Conservation (phyloP, 1,140 invertebrate species). For the Solenopsis invicta region DNA sequence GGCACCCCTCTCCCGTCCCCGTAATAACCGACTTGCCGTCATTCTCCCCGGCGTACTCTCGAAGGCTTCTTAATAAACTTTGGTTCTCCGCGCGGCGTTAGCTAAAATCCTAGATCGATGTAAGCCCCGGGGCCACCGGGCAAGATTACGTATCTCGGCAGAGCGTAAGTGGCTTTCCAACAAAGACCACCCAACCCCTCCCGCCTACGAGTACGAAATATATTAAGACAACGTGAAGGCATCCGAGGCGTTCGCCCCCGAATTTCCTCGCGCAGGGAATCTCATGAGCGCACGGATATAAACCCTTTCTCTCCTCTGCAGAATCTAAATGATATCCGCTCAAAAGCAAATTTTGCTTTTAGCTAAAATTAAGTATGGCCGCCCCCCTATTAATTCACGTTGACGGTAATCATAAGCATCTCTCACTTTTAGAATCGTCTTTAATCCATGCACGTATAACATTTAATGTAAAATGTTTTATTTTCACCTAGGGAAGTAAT, state of each 20-base stretch:
- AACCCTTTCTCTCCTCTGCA: background rate
- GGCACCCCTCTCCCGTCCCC: background rate
- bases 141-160: constrained; percentile 63
- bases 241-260: constrained; percentile 37
- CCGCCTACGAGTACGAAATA: constrained; percentile 48
- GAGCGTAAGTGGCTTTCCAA: constrained; percentile 60
- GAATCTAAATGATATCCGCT: background rate
- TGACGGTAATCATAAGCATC: background rate
- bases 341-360: constrained; percentile 11
- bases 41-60: constrained; percentile 33
- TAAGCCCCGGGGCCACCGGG: constrained; percentile 52
- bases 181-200: constrained; percentile 48
- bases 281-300: constrained; percentile 1
- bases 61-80: constrained; percentile 63
- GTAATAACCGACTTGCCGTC: constrained; percentile 44
- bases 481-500: background rate
- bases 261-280: constrained; percentile 37
- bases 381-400: background rate
- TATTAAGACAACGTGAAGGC: constrained; percentile 55
- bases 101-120: constrained; percentile 61
- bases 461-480: constrained; percentile 8
- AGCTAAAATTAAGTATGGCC: background rate
- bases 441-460: background rate
- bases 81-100: constrained; percentile 40
- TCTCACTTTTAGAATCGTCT: background rate